Conservation (phyloP, 2,888 invertebrate species). For the Sesamia inferens region DNA sequence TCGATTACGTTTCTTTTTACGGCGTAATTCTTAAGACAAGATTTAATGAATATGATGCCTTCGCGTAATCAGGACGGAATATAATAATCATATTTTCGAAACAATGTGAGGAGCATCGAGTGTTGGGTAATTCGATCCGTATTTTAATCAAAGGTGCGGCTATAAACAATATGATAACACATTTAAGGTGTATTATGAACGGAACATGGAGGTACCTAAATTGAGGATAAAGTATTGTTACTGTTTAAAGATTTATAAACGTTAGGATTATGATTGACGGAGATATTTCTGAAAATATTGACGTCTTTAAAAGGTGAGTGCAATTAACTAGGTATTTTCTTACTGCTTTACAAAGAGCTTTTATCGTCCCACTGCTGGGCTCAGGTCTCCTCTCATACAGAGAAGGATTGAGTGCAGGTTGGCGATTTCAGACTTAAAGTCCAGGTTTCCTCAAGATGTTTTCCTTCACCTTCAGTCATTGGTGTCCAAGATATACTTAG, state of each 20-base stretch:
- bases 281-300: not conserved
- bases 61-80: slow-evolving; percentile 51
- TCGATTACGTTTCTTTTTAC: slow-evolving; percentile 39
- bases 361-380: too few relatives aligned
- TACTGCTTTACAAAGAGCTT: not conserved
- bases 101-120: slow-evolving; percentile 61
- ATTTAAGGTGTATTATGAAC: slow-evolving; percentile 52
- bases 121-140: slow-evolving; percentile 62
- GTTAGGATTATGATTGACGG: slow-evolving; percentile 12
- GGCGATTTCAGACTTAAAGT: too few relatives aligned
- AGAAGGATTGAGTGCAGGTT: too few relatives aligned
- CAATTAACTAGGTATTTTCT: too few relatives aligned
- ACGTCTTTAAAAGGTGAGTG: too few relatives aligned
- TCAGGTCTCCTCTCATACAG: too few relatives aligned
- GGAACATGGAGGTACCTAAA: slow-evolving; percentile 35
- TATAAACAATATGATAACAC: slow-evolving; percentile 60
- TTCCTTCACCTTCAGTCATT: too few relatives aligned
- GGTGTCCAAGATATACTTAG: too few relatives aligned
- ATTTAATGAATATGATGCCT: slow-evolving; percentile 49
- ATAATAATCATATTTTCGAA: slow-evolving; percentile 61
- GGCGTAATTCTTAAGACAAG: slow-evolving; percentile 40
- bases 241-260: slow-evolving; percentile 33
- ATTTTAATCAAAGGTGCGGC: slow-evolving; percentile 63
- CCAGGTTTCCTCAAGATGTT: too few relatives aligned
- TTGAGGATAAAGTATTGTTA: slow-evolving; percentile 48